phyloP scores from a whole-genome alignment of 2,113 vertebrate species.

The Deroptyus accipitrinus region DNA sequence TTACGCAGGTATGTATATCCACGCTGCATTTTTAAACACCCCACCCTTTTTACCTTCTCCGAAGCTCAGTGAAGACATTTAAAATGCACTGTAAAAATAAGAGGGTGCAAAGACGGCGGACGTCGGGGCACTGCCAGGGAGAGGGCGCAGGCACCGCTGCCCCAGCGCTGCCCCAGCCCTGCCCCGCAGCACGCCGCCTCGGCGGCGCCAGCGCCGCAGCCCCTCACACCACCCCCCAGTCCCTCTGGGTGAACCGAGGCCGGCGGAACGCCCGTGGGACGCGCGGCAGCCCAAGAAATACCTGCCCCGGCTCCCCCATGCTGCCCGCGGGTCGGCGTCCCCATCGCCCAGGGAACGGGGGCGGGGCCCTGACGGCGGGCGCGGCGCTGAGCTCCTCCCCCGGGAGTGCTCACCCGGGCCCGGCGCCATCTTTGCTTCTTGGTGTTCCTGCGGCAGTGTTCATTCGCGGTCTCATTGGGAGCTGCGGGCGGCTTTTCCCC shows the following conservation, averaged over 20 bases:
- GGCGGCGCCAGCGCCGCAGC: neutral
- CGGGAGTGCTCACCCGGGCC: no score
- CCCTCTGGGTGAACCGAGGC: neutral
- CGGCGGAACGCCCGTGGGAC: neutral
- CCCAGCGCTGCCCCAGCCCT: neutral
- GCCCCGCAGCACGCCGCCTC: neutral
- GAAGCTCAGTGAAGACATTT: neutral
- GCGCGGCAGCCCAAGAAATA: neutral
- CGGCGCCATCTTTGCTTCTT: rapidly evolving
- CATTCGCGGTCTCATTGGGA: rapidly evolving
- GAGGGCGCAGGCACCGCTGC: neutral
- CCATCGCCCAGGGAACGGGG: neutral
- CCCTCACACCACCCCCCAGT: neutral
- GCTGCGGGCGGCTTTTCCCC: rapidly evolving
- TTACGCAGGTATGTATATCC: rapidly evolving
- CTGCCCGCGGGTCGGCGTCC: neutral
- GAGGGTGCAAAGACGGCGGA: no score
- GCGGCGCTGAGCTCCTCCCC: neutral
- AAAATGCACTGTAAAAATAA: neutral
- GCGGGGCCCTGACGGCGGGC: no score
- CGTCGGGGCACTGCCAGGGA: neutral
- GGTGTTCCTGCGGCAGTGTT: rapidly evolving
- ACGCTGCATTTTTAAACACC: neutral
- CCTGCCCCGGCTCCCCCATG: neutral
- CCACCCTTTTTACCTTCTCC: neutral